Conservation (phyloP, 2,888 invertebrate genomes). For the Dasysyrphus albostriatus region DNA sequence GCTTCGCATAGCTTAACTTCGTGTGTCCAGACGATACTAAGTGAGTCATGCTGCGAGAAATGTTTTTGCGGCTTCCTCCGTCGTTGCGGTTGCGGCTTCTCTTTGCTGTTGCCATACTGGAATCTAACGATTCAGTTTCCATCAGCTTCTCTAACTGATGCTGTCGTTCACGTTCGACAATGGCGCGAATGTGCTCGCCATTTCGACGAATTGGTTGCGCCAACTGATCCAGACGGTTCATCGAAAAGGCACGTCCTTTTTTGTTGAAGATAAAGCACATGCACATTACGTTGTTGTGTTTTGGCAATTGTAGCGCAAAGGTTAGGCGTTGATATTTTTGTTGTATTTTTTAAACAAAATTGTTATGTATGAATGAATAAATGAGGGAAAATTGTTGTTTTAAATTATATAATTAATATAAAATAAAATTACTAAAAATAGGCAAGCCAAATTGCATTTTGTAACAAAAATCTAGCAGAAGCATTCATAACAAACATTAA, state of each 20-base stretch:
- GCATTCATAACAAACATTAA: slow-evolving; percentile 62
- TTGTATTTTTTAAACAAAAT: slow-evolving; percentile 47
- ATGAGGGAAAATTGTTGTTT: slow-evolving; percentile 69
- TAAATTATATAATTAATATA: slow-evolving; percentile 63
- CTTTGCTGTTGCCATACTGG: slow-evolving; percentile 72
- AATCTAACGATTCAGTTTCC: slow-evolving; percentile 81
- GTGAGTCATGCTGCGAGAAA: slow-evolving; percentile 90
- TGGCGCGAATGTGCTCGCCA: slow-evolving; percentile 83
- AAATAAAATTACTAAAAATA: slow-evolving; percentile 67
- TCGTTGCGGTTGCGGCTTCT: slow-evolving; percentile 75
- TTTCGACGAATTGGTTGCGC: slow-evolving; percentile 88
- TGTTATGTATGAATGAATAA: slow-evolving; percentile 73
- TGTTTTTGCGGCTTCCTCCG: slow-evolving; percentile 81
- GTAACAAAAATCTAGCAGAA: slow-evolving; percentile 68
- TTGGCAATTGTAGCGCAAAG: slow-evolving; percentile 25
- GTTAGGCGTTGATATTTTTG: slow-evolving; percentile 53
- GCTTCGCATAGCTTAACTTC: slow-evolving; percentile 76
- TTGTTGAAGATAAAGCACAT: slow-evolving; percentile 15
- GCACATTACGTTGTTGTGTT: slow-evolving; percentile 48
- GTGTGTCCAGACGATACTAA: slow-evolving; percentile 81
- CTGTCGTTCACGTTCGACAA: slow-evolving; percentile 83
- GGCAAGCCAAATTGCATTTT: slow-evolving; percentile 68
- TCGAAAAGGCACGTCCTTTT: slow-evolving; percentile 94
- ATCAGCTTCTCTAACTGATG: slow-evolving; percentile 82
- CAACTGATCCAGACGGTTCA: slow-evolving; percentile 95